Conservation (phyloP, 2,888 invertebrate species). For the Crematogaster levior region DNA sequence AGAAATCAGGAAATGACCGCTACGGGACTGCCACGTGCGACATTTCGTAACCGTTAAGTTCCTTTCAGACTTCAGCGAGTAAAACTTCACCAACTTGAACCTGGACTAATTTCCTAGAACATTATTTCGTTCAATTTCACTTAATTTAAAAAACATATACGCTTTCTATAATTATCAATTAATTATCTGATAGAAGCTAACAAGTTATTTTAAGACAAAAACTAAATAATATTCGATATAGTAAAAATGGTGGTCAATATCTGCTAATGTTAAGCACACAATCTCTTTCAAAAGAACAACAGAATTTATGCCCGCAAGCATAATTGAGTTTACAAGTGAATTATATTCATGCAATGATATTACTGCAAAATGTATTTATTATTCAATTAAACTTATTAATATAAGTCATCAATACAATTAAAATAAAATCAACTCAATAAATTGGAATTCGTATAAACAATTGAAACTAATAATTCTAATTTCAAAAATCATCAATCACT, state of each 20-base stretch:
- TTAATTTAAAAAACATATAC: conserved; percentile 1
- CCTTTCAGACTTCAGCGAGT: neutral
- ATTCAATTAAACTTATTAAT: neutral
- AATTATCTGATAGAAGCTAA: neutral
- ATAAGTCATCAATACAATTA: neutral
- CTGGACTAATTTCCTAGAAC: neutral
- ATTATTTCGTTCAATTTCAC: neutral
- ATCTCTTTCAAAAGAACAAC: conserved; percentile 58
- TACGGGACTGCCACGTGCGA: neutral
- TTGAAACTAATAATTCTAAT: neutral
- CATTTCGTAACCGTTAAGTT: conserved; percentile 19
- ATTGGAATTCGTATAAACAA: neutral
- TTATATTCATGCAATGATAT: neutral
- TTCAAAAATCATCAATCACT: neutral
- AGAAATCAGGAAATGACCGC: neutral
- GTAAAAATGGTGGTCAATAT: conserved; percentile 43
- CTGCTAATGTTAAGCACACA: conserved; percentile 59
- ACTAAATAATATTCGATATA: conserved; percentile 15
- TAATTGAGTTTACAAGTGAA: neutral
- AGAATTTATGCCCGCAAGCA: conserved; percentile 31
- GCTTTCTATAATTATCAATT: neutral
- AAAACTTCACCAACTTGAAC: neutral
- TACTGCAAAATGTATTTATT: neutral
- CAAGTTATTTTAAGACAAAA: neutral
- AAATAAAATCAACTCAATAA: neutral